Base-by-base conservation (phyloP, 2,888 invertebrate genomes). In the Plebejus anna region DNA sequence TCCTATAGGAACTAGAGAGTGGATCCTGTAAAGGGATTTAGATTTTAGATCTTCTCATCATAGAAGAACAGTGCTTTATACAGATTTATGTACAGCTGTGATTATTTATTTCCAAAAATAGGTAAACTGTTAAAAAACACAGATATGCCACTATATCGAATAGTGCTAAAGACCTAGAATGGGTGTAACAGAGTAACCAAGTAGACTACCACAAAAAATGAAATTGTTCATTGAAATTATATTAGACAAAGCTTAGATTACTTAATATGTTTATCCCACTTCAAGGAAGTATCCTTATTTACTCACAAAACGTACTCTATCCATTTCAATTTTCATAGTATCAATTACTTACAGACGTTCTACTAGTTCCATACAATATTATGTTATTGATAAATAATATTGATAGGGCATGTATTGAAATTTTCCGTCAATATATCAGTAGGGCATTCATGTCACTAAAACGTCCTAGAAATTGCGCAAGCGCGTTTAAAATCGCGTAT, bases 401-500 rank as follows among this genome's bases (percentile, higher is more conserved):
- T 36, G 42, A 72, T 72, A 72, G 72, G 47, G 71, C 71, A 72
- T 72, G 71, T 72, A 22, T 42, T 22, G 42, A 47, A 42, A 42
- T 42, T 72, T 38, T 72, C 72, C 72, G 42, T 72, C 28, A 72
- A 72, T 22, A 42, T 72, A 72, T 72, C 72, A 42, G 66, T 66
- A 66, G 61, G 61, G 71, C 71, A 42, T 42, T 42, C 47, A 28
- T 72, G 72, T 76, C 70, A 55, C 70, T 75, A 66, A 59, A 66
- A 38, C 70, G 76, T 70, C 76, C 70, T 70, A 55, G 51, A 38
- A 83, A 84, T 88, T 89, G 86, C 85, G 84, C 85, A 87, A 85
- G 82, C 80, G 80, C 82, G 89, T 88, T 86, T 86, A 84, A 87
- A 89, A 89, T 84, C 85, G 84, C 82, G 42, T 51, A 47, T 78